phyloP scores from a whole-genome alignment of 2,797 vertebrate species.

The Sorex maritimensis region DNA sequence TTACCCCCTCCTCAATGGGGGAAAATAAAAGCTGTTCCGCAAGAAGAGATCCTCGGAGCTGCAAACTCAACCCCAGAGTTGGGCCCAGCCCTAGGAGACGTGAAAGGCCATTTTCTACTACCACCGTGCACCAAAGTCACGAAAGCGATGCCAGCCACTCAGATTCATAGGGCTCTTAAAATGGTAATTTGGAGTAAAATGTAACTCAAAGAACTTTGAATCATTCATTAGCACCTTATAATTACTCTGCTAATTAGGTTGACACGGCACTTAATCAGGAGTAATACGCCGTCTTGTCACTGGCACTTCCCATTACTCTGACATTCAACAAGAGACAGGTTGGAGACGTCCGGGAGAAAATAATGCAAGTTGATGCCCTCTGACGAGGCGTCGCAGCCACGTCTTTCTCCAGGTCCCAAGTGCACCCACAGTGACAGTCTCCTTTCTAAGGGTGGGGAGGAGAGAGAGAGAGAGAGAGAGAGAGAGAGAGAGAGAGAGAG shows the following conservation, averaged over 20 bases:
- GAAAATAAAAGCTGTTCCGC: background rate
- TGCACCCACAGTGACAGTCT: conserved; percentile 73
- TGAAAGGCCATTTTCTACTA: conserved; percentile 62
- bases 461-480: background rate
- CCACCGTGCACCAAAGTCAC: conserved; percentile 70
- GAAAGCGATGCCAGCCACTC: conserved; percentile 71
- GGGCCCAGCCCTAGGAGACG: conserved; percentile 20
- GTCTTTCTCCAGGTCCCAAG: conserved; percentile 72
- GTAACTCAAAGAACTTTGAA: conserved; percentile 92
- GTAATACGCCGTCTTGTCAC: conserved; percentile 91
- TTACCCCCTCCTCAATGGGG: background rate
- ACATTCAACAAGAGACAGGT: conserved; percentile 90
- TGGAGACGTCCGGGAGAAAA: conserved; percentile 86
- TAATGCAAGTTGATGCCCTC: conserved; percentile 83
- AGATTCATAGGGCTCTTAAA: conserved; percentile 87
- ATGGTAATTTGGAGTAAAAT: conserved; percentile 91
- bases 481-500: background rate
- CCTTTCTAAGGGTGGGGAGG: conserved; percentile 58
- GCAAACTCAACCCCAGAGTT: conserved; percentile 27
- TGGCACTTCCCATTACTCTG: conserved; percentile 91
- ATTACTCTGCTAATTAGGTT: conserved; percentile 97
- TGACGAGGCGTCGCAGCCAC: conserved; percentile 72
- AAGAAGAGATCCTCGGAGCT: background rate
- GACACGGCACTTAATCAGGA: conserved; percentile 94
- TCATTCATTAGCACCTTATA: conserved; percentile 96